Conservation (phyloP, 2,797 vertebrate species). For the Muraenolepis orangiensis region DNA sequence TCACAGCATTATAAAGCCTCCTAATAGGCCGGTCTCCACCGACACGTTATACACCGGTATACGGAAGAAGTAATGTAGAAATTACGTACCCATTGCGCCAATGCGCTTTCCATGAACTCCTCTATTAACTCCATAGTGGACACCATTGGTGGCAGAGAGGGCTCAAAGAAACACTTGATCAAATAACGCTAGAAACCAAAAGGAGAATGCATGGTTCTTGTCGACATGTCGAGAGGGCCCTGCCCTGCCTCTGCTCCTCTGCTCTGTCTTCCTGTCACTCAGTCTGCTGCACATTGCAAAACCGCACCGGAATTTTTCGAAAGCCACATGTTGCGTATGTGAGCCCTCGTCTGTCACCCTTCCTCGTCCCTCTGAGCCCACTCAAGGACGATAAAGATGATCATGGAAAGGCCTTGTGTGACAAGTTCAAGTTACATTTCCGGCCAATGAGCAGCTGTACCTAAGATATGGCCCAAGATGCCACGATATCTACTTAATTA, state of each 20-base stretch:
- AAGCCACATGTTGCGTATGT: conserved; percentile 52
- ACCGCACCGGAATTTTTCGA: conserved; percentile 73
- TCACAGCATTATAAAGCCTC: background rate
- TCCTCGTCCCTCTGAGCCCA: background rate
- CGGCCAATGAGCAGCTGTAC: background rate
- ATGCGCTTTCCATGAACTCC: conserved; percentile 76
- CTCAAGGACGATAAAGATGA: background rate
- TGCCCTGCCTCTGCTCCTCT: background rate
- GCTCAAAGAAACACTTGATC: conserved; percentile 21
- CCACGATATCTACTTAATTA: background rate
- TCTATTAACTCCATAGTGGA: conserved; percentile 73
- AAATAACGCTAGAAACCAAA: background rate
- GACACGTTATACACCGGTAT: conserved; percentile 20
- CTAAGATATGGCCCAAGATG: background rate
- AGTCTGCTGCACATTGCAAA: conserved; percentile 63
- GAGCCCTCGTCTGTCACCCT: too few species aligned
- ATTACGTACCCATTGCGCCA: conserved; percentile 78
- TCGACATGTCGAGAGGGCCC: background rate
- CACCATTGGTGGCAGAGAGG: conserved; percentile 41
- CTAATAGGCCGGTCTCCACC: background rate
- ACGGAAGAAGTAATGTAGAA: conserved; percentile 50
- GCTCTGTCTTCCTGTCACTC: conserved; percentile 45
- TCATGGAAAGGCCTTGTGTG: background rate
- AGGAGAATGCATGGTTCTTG: background rate
- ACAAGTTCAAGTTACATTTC: background rate